Evolutionary conservation across 1,140 invertebrate species (phyloP).

Genomic region (Plectrocnemia conspersa): DNA sequence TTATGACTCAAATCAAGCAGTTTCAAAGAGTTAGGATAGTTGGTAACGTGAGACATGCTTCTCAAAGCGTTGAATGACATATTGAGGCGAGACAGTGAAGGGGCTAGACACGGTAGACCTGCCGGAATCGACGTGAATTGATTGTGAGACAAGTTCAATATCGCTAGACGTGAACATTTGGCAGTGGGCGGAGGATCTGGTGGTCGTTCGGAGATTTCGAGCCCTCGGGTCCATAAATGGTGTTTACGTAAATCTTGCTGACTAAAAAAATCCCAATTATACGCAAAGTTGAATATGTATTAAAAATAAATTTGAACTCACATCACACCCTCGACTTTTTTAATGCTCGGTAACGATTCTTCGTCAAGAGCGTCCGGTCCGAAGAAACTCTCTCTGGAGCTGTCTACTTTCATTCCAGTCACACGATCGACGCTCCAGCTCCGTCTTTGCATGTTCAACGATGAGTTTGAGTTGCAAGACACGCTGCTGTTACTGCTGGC

Average conservation of each 20-base stretch:
- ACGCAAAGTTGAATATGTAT: slow-evolving; percentile 6
- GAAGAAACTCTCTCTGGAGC: slow-evolving; percentile 22
- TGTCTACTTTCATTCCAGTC: slow-evolving; percentile 9
- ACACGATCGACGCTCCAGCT: slow-evolving; percentile 33
- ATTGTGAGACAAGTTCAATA: slow-evolving; percentile 88
- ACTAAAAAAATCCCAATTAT: slow-evolving; percentile 30
- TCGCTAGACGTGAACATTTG: slow-evolving; percentile 57
- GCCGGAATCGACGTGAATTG: slow-evolving; percentile 80
- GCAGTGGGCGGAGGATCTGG: slow-evolving; percentile 45
- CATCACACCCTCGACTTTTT: slow-evolving; percentile 33
- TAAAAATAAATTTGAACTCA: slow-evolving; percentile 3
- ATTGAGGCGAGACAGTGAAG: slow-evolving; percentile 80
- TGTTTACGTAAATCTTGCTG: slow-evolving; percentile 58
- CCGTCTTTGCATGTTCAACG: slow-evolving; percentile 20
- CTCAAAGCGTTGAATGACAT: slow-evolving; percentile 81
- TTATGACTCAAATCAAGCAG: slow-evolving; percentile 93
- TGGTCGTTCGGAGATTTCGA: slow-evolving; percentile 65
- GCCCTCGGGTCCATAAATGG: slow-evolving; percentile 66
- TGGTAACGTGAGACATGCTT: slow-evolving; percentile 84
- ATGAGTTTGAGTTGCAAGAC: slow-evolving; percentile 2
- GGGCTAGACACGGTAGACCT: slow-evolving; percentile 83
- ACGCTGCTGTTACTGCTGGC: background rate
- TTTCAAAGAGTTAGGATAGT: slow-evolving; percentile 81
- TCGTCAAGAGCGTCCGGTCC: slow-evolving; percentile 20
- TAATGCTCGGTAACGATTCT: slow-evolving; percentile 24